A percentile compares a stretch with the other conserved stretches of the same genome.
Evolutionary conservation across 2,797 vertebrate species (phyloP).

Genomic region (Alfaro cultratus): DNA sequence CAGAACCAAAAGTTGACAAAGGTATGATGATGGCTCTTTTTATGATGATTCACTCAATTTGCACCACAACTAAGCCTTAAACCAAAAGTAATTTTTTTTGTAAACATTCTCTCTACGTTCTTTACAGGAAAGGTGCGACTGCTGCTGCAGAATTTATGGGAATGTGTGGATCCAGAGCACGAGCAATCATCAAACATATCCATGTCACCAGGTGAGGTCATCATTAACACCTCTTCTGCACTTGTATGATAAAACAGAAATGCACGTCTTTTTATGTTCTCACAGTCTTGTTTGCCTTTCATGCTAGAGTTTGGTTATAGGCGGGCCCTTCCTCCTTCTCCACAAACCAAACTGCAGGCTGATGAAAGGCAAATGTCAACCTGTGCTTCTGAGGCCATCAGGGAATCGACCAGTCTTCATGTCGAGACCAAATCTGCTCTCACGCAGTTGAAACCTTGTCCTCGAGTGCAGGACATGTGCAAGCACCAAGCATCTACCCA

Average conservation of each 20-base stretch:
- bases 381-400: slow-evolving; percentile 4
- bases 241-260: not conserved
- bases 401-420: slow-evolving; percentile 11
- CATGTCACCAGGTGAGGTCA: slow-evolving; percentile 56
- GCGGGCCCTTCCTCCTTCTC: slow-evolving; percentile 15
- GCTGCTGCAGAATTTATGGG: slow-evolving; percentile 90
- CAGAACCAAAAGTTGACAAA: slow-evolving; percentile 86
- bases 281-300: not conserved
- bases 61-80: not conserved
- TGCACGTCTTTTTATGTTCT: not conserved
- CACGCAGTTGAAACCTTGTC: slow-evolving; percentile 26
- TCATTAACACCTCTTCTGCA: not conserved
- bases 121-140: slow-evolving; percentile 86
- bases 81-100: not conserved
- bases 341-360: slow-evolving; percentile 17
- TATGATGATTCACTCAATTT: not conserved
- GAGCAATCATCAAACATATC: slow-evolving; percentile 58
- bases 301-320: slow-evolving; percentile 56
- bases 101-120: not conserved
- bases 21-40: slow-evolving; percentile 73
- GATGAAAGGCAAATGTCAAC: not conserved
- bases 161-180: slow-evolving; percentile 85
- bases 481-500: slow-evolving; percentile 20
- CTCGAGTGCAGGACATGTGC: not conserved
- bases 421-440: slow-evolving; percentile 1